Percentiles rank a stretch among this genome's conserved stretches.
These are phyloP conservation scores for Sorex fumeus DNA, from an alignment of 2,113 vertebrate species.

Conservation along the genomic window DNA sequence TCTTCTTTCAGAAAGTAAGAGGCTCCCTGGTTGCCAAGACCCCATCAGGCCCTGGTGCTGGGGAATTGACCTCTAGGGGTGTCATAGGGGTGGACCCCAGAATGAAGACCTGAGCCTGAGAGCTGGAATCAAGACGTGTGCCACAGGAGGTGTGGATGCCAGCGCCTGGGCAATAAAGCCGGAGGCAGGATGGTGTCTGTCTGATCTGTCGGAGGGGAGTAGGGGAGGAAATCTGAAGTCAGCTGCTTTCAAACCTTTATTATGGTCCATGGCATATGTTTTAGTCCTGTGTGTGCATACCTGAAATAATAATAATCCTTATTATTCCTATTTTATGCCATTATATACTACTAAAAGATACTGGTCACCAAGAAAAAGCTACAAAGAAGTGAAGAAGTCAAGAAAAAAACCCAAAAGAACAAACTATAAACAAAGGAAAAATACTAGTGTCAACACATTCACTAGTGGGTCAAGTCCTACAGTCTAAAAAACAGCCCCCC, in stretches of 20 bases:
- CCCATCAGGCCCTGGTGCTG: constrained; percentile 26
- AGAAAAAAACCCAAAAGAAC: too few relatives aligned
- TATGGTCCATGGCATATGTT: constrained; percentile 16
- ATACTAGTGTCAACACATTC: neutral
- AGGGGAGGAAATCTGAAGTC: neutral
- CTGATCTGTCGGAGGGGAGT: neutral
- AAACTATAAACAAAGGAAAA: neutral
- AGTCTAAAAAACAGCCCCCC: constrained; percentile 23
- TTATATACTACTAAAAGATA: neutral
- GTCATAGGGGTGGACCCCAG: constrained; percentile 6
- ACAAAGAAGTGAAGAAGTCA: too few relatives aligned
- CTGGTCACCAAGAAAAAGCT: too few relatives aligned
- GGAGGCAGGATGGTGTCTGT: constrained; percentile 23
- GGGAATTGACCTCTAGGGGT: neutral
- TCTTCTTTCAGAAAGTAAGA: constrained; percentile 71
- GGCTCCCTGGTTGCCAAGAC: neutral
- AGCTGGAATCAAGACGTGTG: constrained; percentile 28
- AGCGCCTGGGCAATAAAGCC: constrained; percentile 72
- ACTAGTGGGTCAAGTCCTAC: neutral
- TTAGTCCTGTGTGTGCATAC: neutral
- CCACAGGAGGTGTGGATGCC: constrained; percentile 46
- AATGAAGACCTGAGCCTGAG: constrained; percentile 38
- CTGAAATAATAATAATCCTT: constrained; percentile 38
- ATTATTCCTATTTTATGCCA: neutral
- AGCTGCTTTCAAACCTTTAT: constrained; percentile 48